Base-by-base conservation (phyloP, 2,113 vertebrate genomes). In the Mohoua ochrocephala region DNA sequence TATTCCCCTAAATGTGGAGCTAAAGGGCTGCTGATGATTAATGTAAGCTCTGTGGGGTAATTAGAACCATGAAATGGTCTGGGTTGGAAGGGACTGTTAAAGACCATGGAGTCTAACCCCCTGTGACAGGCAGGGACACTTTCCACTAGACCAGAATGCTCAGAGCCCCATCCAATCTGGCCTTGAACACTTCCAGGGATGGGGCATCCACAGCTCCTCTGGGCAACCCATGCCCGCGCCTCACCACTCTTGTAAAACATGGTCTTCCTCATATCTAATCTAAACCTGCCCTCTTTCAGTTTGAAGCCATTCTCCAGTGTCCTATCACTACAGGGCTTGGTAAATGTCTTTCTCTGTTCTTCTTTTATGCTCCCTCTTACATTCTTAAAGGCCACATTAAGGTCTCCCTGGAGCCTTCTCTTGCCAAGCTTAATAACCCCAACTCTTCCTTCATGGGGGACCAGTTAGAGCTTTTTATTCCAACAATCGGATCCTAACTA, bases 111-210 rank as follows among this genome's bases (percentile, higher is more conserved):
- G 18, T 50, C 22, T 23, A 52, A 6, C 9, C 2, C 4, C 7
- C 31, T 89, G 6, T 69, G 13, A 37, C 7, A 21, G 12, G 10
- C 30, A 89, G 20, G 16, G n/a, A 28, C 22, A 47, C 6, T 33
- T 89, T 61, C 17, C 10, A 42, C 7, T 37, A 22, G 8, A 23
- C 11, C 18, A 27, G 28, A 19, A n/a, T 69, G 7, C 21, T 74
- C 22, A 56, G 19, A 64, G 14, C 8, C 14, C 14, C 9, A 1
- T 59, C 22, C 50, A 59, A 0, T 9, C 15, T 53, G 42, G 6
- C 56, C 35, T 54, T 50, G 59, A 69, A 26, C 5, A 6, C 7
- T 74, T n/a, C 10, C 24, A 65, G 30, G 14, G 4, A 7, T 17
- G 26, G 12, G 30, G 7, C 16, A 73, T 44, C 20, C 10, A 19